A percentile compares a stretch with the other conserved stretches of the same genome.
These are phyloP conservation scores for Cistogaster globosa DNA, from an alignment of 2,888 invertebrate species.

Conservation along the genomic window DNA sequence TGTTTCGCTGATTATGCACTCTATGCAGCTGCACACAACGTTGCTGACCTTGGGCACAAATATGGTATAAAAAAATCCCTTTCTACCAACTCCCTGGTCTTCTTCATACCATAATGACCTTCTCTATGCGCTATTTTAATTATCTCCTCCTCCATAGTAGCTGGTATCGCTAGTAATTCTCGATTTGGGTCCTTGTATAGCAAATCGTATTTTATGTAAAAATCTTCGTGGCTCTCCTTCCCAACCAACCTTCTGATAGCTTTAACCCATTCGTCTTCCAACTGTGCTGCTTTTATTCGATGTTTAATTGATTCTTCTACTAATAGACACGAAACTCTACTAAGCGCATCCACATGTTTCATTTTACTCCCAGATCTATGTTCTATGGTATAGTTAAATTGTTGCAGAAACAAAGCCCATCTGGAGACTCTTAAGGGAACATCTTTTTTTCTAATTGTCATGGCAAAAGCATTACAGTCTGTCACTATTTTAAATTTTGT, in stretches of 20 bases:
- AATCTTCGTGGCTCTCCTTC: too few species aligned
- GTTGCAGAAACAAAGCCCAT: slow-evolving; percentile 61
- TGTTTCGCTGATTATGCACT: slow-evolving; percentile 41
- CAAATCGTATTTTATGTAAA: too few species aligned
- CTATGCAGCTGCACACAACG: slow-evolving; percentile 55
- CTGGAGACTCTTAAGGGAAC: slow-evolving; percentile 49
- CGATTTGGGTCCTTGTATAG: too few species aligned
- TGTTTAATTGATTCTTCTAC: slow-evolving; percentile 15
- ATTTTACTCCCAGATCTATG: slow-evolving; percentile 60
- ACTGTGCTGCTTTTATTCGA: slow-evolving; percentile 26
- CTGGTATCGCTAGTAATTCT: too few species aligned
- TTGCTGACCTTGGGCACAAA: slow-evolving; percentile 25
- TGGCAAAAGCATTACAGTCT: slow-evolving; percentile 77
- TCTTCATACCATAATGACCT: too few species aligned
- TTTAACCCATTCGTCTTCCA: too few species aligned
- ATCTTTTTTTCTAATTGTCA: slow-evolving; percentile 76
- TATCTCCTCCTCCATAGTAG: too few species aligned
- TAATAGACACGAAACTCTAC: slow-evolving; percentile 57
- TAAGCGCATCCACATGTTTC: slow-evolving; percentile 68
- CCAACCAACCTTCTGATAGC: too few species aligned
- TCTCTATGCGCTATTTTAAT: too few species aligned
- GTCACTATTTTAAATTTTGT: slow-evolving; percentile 63
- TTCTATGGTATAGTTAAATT: slow-evolving; percentile 56
- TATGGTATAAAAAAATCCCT: too few species aligned
- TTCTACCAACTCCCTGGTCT: too few species aligned